Conservation (phyloP, 2,113 vertebrate genomes). For the Nyctereutes procyonoides region DNA sequence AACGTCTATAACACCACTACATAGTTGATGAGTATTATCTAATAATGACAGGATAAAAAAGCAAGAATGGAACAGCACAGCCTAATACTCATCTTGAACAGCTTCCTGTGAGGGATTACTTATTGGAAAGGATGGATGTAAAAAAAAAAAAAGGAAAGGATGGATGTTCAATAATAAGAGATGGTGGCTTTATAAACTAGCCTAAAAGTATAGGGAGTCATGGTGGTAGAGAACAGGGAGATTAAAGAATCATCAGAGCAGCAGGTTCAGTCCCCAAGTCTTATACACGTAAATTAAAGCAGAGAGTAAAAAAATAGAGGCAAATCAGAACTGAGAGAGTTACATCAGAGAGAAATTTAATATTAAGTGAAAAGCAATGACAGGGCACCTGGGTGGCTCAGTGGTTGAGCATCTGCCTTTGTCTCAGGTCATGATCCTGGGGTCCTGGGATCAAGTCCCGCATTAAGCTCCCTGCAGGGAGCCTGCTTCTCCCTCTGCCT, state of each 20-base stretch:
- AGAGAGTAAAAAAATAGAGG: background rate
- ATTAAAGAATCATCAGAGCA: background rate
- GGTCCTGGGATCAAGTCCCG: too few relatives aligned
- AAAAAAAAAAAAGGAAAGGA: too few relatives aligned
- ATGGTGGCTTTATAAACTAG: constrained; percentile 9
- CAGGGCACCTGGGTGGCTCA: background rate
- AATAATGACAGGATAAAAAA: background rate
- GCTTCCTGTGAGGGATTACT: background rate
- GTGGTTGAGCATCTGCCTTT: too few relatives aligned
- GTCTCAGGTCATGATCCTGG: too few relatives aligned
- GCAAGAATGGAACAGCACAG: background rate
- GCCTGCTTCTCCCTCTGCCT: too few relatives aligned
- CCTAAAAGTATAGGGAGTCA: background rate
- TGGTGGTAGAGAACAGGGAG: background rate
- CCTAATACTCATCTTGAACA: background rate
- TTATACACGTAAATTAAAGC: background rate
- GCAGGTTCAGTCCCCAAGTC: background rate
- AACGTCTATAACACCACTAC: background rate
- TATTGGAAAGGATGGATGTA: constrained; percentile 13
- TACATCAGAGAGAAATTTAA: constrained; percentile 23
- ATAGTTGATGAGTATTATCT: background rate
- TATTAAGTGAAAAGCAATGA: background rate
- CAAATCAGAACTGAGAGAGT: background rate
- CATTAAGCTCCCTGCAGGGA: too few relatives aligned
- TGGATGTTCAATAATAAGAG: background rate